Percentiles rank a stretch among this genome's conserved stretches.
Evolutionary conservation across 1,140 invertebrate species (phyloP).

Genomic region (Chrysomallon squamiferum): DNA sequence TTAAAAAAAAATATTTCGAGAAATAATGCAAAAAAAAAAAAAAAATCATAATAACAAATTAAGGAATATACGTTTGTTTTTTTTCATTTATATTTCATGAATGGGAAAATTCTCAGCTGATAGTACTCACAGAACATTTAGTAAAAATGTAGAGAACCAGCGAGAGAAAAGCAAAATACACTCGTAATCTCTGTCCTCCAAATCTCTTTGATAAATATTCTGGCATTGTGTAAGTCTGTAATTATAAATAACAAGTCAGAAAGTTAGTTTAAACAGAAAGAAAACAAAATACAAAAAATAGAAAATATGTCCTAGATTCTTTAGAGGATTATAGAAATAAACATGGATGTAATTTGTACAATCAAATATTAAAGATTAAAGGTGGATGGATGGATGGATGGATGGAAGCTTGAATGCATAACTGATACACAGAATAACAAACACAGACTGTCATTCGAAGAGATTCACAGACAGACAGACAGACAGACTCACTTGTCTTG

Average conservation of each 20-base stretch:
- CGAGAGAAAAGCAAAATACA: slow-evolving; percentile 69
- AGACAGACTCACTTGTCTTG: too few relatives aligned
- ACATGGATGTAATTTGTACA: too few relatives aligned
- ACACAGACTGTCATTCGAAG: too few relatives aligned
- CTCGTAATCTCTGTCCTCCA: slow-evolving; percentile 67
- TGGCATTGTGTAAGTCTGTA: slow-evolving; percentile 68
- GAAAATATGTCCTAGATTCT: too few relatives aligned
- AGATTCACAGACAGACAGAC: too few relatives aligned
- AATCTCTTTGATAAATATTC: slow-evolving; percentile 69
- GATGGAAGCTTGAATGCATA: too few relatives aligned
- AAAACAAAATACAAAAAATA: too few relatives aligned
- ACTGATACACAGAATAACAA: too few relatives aligned
- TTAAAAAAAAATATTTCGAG: not conserved
- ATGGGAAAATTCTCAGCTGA: not conserved
- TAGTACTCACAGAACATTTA: slow-evolving; percentile 68
- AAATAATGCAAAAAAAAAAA: not conserved
- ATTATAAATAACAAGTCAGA: too few relatives aligned
- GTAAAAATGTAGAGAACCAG: slow-evolving; percentile 71
- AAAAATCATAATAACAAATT: not conserved
- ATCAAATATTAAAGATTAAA: slow-evolving; percentile 70
- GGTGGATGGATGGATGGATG: slow-evolving; percentile 68
- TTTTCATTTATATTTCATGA: not conserved
- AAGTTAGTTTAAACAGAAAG: too few relatives aligned
- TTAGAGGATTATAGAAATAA: too few relatives aligned
- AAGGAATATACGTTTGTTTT: not conserved